phyloP scores from a whole-genome alignment of 2,113 vertebrate genomes.

The Dendrocopos noguchii region DNA sequence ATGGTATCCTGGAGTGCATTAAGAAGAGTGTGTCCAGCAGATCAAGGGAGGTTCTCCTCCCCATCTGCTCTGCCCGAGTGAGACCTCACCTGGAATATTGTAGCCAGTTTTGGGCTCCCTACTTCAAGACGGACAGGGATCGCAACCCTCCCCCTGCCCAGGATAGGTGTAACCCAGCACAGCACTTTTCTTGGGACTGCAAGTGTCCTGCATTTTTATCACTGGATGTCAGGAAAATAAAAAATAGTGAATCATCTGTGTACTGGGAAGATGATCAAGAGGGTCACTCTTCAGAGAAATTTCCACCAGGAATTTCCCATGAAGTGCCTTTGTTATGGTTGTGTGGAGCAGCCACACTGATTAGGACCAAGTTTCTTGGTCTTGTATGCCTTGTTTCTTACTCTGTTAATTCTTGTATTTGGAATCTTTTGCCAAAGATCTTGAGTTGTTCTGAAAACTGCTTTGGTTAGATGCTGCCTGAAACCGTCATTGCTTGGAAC shows the following conservation, averaged over 20 bases:
- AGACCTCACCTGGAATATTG: too few relatives aligned
- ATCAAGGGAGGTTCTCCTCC: too few relatives aligned
- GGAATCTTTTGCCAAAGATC: neutral
- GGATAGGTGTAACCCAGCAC: too few relatives aligned
- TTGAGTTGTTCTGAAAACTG: neutral
- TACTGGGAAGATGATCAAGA: neutral
- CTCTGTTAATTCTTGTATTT: neutral
- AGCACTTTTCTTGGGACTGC: neutral
- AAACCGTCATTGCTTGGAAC: neutral
- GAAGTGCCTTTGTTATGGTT: rapidly evolving
- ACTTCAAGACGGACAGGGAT: too few relatives aligned
- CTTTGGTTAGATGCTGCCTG: neutral
- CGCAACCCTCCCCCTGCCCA: too few relatives aligned
- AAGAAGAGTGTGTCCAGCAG: too few relatives aligned
- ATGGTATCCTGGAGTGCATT: too few relatives aligned
- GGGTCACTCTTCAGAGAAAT: neutral
- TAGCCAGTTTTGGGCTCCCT: too few relatives aligned
- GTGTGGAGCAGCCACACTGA: neutral
- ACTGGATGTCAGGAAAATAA: neutral
- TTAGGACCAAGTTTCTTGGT: neutral
- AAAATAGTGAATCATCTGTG: neutral
- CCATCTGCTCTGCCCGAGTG: too few relatives aligned
- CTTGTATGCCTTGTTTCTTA: neutral
- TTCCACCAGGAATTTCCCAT: neutral
- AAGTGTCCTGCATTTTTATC: neutral